Evolutionary conservation across 2,888 invertebrate genomes (phyloP), one percentile per base, ranked within the genome.

Genomic region (Smittia sp.): DNA sequence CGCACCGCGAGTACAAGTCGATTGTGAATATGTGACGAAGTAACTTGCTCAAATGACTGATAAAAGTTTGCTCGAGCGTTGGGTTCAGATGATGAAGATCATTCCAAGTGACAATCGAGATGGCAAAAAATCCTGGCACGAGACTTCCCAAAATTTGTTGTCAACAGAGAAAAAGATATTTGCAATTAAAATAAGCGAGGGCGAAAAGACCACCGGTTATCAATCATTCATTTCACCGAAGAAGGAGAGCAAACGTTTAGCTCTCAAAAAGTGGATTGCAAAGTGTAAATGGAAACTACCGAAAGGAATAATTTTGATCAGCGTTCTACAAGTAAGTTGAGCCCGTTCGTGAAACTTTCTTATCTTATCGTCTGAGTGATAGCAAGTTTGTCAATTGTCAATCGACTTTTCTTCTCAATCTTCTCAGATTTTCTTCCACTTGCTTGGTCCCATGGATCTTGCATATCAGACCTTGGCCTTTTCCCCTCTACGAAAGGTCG

Each of bases 401-500:
- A n/a, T 6, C 6, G 32, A 9, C 18, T 65, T 27, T 25, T 13
- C 15, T 18, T n/a, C 27, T 65, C 15, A 15, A 0, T 18, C 11
- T 39, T 70, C 73, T 27, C 74, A 75, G 75, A 22, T 74, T 6
- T 25, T 70, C 20, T 65, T 75, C 24, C 38, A 69, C 32, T 46
- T 38, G 38, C 24, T 68, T 1, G 25, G 32, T 20, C 25, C 52
- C 32, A 15, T 22, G 7, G 41, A 75, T n/a, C 24, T 32, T 1
- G 65, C 65, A 18, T 70, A 74, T 58, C 58, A 74, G 9, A 58
- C 22, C 1, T 54, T 75, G 9, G 69, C 58, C 11, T 75, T 74
- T 39, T 74, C 74, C 46, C 69, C 74, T 32, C 27, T 24, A 1
- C 52, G 39, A n/a, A 74, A 70, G 54, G 13, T 32, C 7, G 72